Percentiles rank a stretch among this genome's conserved stretches.
phyloP scores from a whole-genome alignment of 1,140 invertebrate species.

The Ostrea denselamellosa region DNA sequence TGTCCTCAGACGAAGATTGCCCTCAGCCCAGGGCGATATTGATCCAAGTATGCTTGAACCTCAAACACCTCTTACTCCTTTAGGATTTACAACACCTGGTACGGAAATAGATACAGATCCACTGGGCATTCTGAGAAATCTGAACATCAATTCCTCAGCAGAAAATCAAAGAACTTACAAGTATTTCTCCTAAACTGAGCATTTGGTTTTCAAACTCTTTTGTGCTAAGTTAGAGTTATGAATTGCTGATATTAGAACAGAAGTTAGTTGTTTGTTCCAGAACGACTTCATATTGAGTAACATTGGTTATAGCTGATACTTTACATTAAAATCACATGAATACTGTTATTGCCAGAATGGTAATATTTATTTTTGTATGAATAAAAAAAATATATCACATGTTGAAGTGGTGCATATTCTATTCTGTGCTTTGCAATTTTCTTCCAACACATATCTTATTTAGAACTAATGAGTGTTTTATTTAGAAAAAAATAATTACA shows the following conservation, averaged over 20 bases:
- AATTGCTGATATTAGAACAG: not conserved
- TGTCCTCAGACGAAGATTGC: conserved; percentile 58
- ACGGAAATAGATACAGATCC: conserved; percentile 70
- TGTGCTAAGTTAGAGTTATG: not conserved
- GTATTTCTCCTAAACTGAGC: conserved; percentile 49
- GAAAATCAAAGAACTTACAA: conserved; percentile 60
- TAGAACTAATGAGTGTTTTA: not conserved
- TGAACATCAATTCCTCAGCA: conserved; percentile 72
- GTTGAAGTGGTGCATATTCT: conserved; percentile 36
- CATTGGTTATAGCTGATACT: not conserved
- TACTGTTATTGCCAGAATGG: not conserved
- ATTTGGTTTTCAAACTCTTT: not conserved
- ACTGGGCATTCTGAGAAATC: conserved; percentile 72
- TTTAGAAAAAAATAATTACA: not conserved
- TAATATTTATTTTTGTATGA: conserved; percentile 37
- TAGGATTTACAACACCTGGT: conserved; percentile 71
- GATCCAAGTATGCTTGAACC: conserved; percentile 64
- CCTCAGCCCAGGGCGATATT: conserved; percentile 52
- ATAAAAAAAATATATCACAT: not conserved
- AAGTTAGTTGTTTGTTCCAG: not conserved
- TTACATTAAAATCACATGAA: not conserved
- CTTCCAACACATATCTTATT: conserved; percentile 34
- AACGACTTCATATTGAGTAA: not conserved
- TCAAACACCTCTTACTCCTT: conserved; percentile 72
- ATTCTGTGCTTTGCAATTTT: conserved; percentile 24